A percentile compares a stretch with the other conserved stretches of the same genome.
phyloP scores from a whole-genome alignment of 1,140 invertebrate genomes.

The Megalopta genalis region DNA sequence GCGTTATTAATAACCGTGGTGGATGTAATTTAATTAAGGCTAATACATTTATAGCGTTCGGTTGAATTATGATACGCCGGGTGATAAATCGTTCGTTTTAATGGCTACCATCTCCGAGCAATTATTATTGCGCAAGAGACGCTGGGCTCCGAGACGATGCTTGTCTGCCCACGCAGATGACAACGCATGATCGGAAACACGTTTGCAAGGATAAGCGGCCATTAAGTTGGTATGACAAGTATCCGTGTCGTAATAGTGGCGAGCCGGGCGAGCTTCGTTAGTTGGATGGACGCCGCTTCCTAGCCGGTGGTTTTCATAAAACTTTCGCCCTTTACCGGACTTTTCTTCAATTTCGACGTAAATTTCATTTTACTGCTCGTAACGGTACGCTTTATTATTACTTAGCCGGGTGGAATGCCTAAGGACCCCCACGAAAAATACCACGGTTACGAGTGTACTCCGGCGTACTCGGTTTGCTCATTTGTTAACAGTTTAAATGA shows the following conservation, averaged over 20 bases:
- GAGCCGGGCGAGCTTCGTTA: slow-evolving; percentile 34
- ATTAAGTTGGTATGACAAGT: slow-evolving; percentile 36
- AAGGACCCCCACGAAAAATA: not conserved
- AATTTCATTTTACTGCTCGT: slow-evolving; percentile 3
- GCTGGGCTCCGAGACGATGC: slow-evolving; percentile 20
- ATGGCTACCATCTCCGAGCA: slow-evolving; percentile 56
- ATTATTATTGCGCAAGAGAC: slow-evolving; percentile 49
- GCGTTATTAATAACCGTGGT: slow-evolving; percentile 40
- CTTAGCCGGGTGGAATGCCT: not conserved
- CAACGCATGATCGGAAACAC: slow-evolving; percentile 52
- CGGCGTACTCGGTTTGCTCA: not conserved
- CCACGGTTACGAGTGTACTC: not conserved
- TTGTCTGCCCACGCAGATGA: slow-evolving; percentile 53
- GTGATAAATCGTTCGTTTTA: slow-evolving; percentile 64
- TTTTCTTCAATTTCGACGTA: slow-evolving; percentile 6
- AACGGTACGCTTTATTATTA: slow-evolving; percentile 3
- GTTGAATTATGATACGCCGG: slow-evolving; percentile 52
- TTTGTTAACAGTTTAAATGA: slow-evolving; percentile 1
- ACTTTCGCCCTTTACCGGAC: slow-evolving; percentile 1
- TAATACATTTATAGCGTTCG: slow-evolving; percentile 47
- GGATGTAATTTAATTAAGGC: slow-evolving; percentile 57
- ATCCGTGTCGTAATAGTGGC: slow-evolving; percentile 28
- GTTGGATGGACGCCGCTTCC: slow-evolving; percentile 24
- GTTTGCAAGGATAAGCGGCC: slow-evolving; percentile 46
- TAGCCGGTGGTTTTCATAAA: slow-evolving; percentile 35